Conservation (phyloP, 1,140 invertebrate genomes). For the Anoplolepis gracilipes region DNA sequence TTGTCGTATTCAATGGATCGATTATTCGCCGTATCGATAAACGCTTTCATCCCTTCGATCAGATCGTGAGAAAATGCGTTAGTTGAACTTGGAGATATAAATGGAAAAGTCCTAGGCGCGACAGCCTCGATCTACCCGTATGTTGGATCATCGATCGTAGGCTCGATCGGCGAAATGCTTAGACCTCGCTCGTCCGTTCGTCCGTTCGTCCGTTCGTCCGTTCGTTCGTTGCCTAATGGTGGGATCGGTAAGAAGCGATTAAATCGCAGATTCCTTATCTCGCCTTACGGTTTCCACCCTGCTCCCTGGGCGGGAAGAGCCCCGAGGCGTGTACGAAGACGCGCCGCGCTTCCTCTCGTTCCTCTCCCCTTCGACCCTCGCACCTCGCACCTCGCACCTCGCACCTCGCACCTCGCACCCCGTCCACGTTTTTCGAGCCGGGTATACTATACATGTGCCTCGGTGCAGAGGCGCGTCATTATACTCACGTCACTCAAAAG, state of each 20-base stretch:
- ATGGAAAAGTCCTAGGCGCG: constrained; percentile 25
- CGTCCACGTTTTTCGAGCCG: constrained; percentile 55
- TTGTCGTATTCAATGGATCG: constrained; percentile 21
- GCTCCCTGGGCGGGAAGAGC: constrained; percentile 77
- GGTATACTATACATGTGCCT: constrained; percentile 44
- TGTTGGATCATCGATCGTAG: constrained; percentile 1
- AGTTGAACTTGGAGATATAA: neutral
- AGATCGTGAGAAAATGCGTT: constrained; percentile 54
- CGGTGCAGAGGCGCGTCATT: constrained; percentile 79
- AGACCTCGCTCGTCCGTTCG: constrained; percentile 24
- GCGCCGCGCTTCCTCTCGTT: constrained; percentile 43
- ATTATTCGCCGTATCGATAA: neutral
- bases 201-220: constrained; percentile 35
- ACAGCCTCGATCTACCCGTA: constrained; percentile 40
- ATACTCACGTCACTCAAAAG: constrained; percentile 83
- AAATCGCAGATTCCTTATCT: constrained; percentile 78
- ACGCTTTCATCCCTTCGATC: neutral
- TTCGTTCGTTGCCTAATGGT: constrained; percentile 70
- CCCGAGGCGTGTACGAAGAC: constrained; percentile 76
- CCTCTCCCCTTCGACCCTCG: neutral
- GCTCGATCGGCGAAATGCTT: constrained; percentile 57
- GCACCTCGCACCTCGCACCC: neutral
- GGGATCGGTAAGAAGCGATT: constrained; percentile 74
- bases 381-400: constrained; percentile 8
- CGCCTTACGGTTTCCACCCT: constrained; percentile 73